A percentile compares a stretch with the other conserved stretches of the same genome.
Evolutionary conservation across 2,797 vertebrate genomes (phyloP).

Genomic region (Acropternis orthonyx): DNA sequence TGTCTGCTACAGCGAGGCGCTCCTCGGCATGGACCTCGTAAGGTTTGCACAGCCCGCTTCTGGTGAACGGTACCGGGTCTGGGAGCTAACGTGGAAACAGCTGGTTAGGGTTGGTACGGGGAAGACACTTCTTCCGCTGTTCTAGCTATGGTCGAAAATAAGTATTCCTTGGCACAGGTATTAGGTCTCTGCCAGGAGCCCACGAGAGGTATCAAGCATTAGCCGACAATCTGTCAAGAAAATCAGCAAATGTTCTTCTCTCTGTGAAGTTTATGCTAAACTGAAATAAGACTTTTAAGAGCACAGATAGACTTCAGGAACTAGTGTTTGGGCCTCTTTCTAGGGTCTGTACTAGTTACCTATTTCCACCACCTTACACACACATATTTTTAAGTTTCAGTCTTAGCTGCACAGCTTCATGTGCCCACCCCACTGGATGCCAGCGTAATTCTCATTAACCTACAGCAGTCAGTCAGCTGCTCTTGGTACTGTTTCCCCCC

Average conservation of each 20-base stretch:
- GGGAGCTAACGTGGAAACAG: fast-evolving
- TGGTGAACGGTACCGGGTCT: background rate
- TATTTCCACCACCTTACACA: background rate
- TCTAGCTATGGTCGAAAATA: background rate
- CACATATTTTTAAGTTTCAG: fast-evolving
- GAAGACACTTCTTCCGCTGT: background rate
- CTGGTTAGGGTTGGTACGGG: too few relatives aligned
- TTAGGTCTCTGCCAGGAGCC: background rate
- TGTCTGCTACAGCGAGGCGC: conserved; percentile 81
- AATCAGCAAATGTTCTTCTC: background rate
- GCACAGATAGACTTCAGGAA: background rate
- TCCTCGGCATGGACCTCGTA: conserved; percentile 96
- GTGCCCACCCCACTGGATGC: background rate
- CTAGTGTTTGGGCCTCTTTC: background rate
- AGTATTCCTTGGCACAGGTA: background rate
- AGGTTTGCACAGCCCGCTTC: conserved; percentile 73
- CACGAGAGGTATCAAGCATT: fast-evolving
- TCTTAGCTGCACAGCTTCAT: fast-evolving
- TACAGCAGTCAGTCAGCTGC: background rate
- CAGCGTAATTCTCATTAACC: background rate
- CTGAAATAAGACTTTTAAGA: background rate
- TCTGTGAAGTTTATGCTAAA: background rate
- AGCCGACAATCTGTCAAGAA: background rate
- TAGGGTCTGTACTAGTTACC: background rate
- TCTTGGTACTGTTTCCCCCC: background rate